Evolutionary conservation across 2,113 vertebrate genomes (phyloP), one percentile per base, ranked within the genome.

Genomic region (Ceyx cyanopectus): DNA sequence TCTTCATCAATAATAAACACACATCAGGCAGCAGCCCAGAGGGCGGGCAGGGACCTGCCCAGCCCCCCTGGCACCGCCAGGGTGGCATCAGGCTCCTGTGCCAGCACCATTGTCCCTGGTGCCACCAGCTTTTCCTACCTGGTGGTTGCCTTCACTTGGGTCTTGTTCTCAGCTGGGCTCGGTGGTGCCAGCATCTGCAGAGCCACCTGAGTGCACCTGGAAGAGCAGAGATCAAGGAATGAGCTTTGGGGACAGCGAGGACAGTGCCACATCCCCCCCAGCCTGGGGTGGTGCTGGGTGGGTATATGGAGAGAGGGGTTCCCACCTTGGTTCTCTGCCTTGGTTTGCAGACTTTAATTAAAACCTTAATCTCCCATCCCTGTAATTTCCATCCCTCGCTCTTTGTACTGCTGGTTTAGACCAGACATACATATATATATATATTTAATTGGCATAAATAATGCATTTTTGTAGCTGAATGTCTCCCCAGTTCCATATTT

Each of bases 171-270:
- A 0, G 43, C n/a, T 4, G 2, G 24, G 26, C 20, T 50, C 0
- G 0, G 13, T 12, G 48, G 13, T 85, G 69, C 32, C 2, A 0
- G 3, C 1, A 0, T 34, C 41, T 4, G 0, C 32, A 51, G 13
- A 77, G 2, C 40, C 53, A 53, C 20, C 46, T 0, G 4, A 34
- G n/a, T 0, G 0, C 46, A 27, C 11, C 65, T 17, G n/a, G 48
- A 73, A 32, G 29, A n/a, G 24, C 24, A 34, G 32, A 46, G 4
- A 5, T 26, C 53, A 51, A 13, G 29, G 24, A n/a, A 60, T 10
- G 65, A 76, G 22, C 46, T 8, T 9, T 48, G 77, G 70, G 60
- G 60, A 46, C 82, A 41, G 6, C 34, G 22, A 15, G 34, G 69
- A 48, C 37, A 10, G 30, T 14, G 32, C 40, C 26, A 17, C 2